phyloP scores from a whole-genome alignment of 2,888 invertebrate species.

The Reticulitermes lucifugus region DNA sequence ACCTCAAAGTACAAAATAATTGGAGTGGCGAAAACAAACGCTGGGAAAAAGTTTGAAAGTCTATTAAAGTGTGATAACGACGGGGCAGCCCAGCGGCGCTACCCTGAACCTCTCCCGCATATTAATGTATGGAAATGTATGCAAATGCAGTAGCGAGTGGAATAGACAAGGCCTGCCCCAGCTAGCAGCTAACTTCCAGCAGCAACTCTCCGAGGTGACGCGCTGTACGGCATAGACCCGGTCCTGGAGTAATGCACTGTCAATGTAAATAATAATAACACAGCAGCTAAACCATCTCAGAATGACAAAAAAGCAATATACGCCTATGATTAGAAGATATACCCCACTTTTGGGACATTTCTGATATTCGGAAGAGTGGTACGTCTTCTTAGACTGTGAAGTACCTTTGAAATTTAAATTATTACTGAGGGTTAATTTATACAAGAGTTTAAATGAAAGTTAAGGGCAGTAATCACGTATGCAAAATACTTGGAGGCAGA shows the following conservation, averaged over 20 bases:
- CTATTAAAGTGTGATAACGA: slow-evolving; percentile 51
- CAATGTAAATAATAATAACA: not conserved
- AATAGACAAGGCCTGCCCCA: slow-evolving; percentile 22
- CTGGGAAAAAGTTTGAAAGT: slow-evolving; percentile 48
- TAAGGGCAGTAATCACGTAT: too few relatives aligned
- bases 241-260: not conserved
- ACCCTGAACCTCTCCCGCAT: slow-evolving; percentile 41
- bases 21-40: slow-evolving; percentile 50
- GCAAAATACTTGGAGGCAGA: too few relatives aligned
- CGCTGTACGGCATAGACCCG: not conserved
- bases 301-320: too few relatives aligned
- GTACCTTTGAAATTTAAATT: too few relatives aligned
- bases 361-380: too few relatives aligned
- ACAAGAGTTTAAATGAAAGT: too few relatives aligned
- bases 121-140: slow-evolving; percentile 51
- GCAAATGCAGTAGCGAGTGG: slow-evolving; percentile 43
- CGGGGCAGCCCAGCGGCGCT: slow-evolving; percentile 20
- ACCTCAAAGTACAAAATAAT: slow-evolving; percentile 50
- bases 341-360: too few relatives aligned
- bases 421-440: too few relatives aligned
- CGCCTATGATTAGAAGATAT: too few relatives aligned
- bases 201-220: too few relatives aligned
- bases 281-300: not conserved
- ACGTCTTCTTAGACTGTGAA: too few relatives aligned
- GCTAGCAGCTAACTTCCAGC: not conserved